Base-by-base conservation (phyloP, 2,888 invertebrate species). In the Exocentrus adspersus region DNA sequence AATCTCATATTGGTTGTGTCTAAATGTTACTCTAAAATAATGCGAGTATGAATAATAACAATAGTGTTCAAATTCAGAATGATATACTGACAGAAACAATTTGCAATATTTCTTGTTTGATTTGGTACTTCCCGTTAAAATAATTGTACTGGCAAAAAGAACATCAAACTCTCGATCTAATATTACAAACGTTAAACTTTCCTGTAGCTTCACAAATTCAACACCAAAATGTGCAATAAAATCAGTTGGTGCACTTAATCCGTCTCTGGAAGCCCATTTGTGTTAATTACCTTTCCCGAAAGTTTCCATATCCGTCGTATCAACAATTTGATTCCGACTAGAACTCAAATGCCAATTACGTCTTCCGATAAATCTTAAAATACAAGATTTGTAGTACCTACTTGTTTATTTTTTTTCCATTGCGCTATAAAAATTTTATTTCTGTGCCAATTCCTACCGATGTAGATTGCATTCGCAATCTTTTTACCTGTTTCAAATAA, bases 1-100 rank as follows among this genome's bases (percentile, higher is more conserved):
- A 54, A 20, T 54, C 43, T 54, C 43, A 54, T 54, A 43, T 43
- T 54, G 54, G 54, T 54, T 54, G 54, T 54, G 54, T n/a, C n/a
- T 54, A 54, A 54, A 14, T 42, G 42, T 53, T 37, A 51, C 19
- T 32, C 17, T 51, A 37, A 37, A 14, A n/a, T n/a, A 12, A 37
- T 32, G 12, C 28, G 9, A 48, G 7, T 48, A 20, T 28, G 10
- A 28, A 28, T 48, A 10, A 14, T 48, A 28, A 24, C 28, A 28
- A 24, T 28, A 48, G 48, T 28, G 28, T 48, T 28, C n/a, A n/a
- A 48, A 28, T 48, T 28, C 24, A 48, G 6, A 48, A n/a, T 9
- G 12, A 48, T 48, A 28, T 16, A 16, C 28, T 9, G 28, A 28
- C 28, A 48, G 20, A 45, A 19, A 45, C 20, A 45, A 45, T 9